phyloP scores from a whole-genome alignment of 2,797 vertebrate species.

The Podarcis siculus region DNA sequence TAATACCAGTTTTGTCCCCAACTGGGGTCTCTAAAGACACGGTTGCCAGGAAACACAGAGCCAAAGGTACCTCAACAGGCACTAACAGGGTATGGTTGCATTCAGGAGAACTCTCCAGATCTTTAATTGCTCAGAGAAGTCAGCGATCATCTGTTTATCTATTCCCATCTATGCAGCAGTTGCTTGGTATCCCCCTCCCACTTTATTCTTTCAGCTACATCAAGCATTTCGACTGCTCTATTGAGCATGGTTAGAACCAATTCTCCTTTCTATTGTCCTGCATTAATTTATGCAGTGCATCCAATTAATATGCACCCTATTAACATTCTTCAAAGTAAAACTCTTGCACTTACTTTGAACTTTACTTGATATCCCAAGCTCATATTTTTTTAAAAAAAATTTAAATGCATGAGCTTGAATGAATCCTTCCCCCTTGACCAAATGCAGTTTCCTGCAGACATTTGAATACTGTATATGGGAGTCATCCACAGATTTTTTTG shows the following conservation, averaged over 20 bases:
- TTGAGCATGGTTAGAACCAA: slow-evolving; percentile 48
- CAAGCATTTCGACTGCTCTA: slow-evolving; percentile 23
- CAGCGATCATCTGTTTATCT: slow-evolving; percentile 37
- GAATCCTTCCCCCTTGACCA: slow-evolving; percentile 56
- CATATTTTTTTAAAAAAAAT: not conserved
- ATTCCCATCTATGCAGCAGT: slow-evolving; percentile 1
- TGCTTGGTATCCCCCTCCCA: slow-evolving; percentile 13
- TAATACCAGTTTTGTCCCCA: slow-evolving; percentile 68
- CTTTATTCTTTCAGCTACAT: slow-evolving; percentile 33
- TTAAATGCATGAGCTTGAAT: slow-evolving; percentile 52
- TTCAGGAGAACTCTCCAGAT: slow-evolving; percentile 45
- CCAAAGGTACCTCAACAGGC: not conserved
- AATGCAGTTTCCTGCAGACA: slow-evolving; percentile 59
- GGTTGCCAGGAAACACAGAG: slow-evolving; percentile 65
- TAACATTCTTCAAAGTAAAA: slow-evolving; percentile 59
- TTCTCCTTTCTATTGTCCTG: slow-evolving; percentile 51
- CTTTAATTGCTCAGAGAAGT: slow-evolving; percentile 57
- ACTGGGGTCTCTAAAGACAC: slow-evolving; percentile 55
- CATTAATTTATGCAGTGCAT: slow-evolving; percentile 50
- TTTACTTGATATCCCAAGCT: slow-evolving; percentile 50
- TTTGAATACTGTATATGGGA: slow-evolving; percentile 52
- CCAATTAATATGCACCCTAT: slow-evolving; percentile 56
- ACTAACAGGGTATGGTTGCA: slow-evolving; percentile 11
- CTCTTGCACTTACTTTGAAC: slow-evolving; percentile 51
- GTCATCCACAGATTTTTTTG: slow-evolving; percentile 62